phyloP scores from a whole-genome alignment of 23 tunicate genomes.

The Ascidia mentula region DNA sequence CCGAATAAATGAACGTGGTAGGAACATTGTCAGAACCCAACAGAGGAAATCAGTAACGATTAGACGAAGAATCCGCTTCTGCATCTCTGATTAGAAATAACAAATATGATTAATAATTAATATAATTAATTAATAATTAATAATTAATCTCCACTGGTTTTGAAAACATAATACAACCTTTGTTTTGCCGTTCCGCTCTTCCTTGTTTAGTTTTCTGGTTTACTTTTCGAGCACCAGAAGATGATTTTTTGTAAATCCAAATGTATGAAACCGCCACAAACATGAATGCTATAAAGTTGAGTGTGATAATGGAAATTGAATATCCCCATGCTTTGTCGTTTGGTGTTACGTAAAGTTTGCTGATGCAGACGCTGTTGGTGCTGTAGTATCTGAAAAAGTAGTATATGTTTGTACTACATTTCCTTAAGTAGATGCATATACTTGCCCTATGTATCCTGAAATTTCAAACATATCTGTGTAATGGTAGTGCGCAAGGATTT shows the following conservation, averaged over 20 bases:
- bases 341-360: conserved; percentile 3
- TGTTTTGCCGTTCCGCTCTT: not conserved
- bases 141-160: too few relatives aligned
- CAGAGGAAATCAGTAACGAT: too few relatives aligned
- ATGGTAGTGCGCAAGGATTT: not conserved
- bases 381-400: conserved; percentile 11
- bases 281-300: conserved; percentile 14
- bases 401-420: not conserved
- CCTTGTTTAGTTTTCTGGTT: not conserved
- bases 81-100: too few relatives aligned
- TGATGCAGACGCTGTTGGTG: conserved; percentile 26
- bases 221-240: not conserved
- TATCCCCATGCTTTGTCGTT: conserved; percentile 5
- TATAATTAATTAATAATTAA: too few relatives aligned
- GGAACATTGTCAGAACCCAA: too few relatives aligned
- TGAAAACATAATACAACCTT: too few relatives aligned
- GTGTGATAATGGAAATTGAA: not conserved
- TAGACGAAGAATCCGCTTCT: too few relatives aligned
- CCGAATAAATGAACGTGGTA: too few relatives aligned
- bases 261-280: conserved; percentile 9
- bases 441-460: not conserved
- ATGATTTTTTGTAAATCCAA: not conserved
- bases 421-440: too few relatives aligned
- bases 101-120: too few relatives aligned
- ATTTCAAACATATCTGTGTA: not conserved